phyloP scores from a whole-genome alignment of 2,113 vertebrate genomes.

The Cryptotis parvus region DNA sequence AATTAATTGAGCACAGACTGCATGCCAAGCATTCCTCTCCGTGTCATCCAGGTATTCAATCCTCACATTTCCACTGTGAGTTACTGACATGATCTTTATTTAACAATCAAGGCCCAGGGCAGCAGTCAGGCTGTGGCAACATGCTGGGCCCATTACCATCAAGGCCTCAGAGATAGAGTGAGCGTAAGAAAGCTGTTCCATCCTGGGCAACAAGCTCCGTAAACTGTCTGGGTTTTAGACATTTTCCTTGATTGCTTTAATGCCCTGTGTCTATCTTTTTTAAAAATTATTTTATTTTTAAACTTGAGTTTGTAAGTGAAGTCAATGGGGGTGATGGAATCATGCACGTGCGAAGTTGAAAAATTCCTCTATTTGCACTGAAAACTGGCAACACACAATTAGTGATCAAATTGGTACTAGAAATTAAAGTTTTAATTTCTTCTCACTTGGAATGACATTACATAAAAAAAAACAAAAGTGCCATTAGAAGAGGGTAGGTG shows the following conservation, averaged over 20 bases:
- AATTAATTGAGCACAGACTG: not conserved
- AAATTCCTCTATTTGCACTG: not conserved
- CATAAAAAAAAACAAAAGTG: not conserved
- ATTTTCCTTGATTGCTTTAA: not conserved
- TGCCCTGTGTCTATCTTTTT: not conserved
- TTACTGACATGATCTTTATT: not conserved
- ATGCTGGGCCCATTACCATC: too few relatives aligned
- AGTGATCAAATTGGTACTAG: not conserved
- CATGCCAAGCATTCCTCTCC: not conserved
- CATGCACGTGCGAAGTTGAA: not conserved
- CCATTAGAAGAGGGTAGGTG: not conserved
- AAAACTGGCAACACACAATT: not conserved
- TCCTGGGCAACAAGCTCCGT: not conserved
- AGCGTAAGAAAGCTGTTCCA: not conserved
- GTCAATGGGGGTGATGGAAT: not conserved
- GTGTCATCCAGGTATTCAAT: not conserved
- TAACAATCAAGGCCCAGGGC: too few relatives aligned
- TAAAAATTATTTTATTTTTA: not conserved
- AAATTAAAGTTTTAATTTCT: constrained; percentile 15
- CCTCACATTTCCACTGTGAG: not conserved
- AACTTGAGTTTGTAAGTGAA: not conserved
- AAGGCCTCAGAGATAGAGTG: not conserved
- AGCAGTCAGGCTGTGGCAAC: too few relatives aligned
- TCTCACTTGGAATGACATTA: constrained; percentile 16
- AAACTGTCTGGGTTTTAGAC: not conserved